Evolutionary conservation across 2,113 vertebrate genomes (phyloP).

Genomic region (Planiliza haematocheilus): DNA sequence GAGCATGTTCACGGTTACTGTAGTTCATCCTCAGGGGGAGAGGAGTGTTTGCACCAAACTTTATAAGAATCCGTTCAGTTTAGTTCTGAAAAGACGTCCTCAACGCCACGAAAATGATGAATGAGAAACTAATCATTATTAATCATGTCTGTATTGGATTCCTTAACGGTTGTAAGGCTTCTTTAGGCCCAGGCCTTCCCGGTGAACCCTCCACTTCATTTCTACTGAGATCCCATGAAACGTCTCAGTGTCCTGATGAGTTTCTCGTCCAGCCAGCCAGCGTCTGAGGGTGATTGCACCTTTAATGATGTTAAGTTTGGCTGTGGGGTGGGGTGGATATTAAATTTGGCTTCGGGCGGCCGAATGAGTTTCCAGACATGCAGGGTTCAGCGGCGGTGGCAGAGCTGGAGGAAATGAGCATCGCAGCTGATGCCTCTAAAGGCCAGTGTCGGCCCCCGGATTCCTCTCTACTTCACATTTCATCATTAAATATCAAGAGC

Average conservation of each 20-base stretch:
- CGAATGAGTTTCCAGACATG: constrained; percentile 17
- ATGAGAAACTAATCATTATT: not conserved
- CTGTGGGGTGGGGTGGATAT: constrained; percentile 2
- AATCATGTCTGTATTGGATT: too few species aligned
- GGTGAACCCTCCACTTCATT: constrained; percentile 1
- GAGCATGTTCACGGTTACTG: too few species aligned
- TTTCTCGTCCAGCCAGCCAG: not conserved
- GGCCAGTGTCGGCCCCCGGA: not conserved
- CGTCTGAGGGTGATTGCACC: constrained; percentile 30
- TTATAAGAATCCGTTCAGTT: too few species aligned
- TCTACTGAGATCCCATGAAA: constrained; percentile 10
- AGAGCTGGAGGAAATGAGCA: constrained; percentile 30
- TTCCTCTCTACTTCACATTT: not conserved
- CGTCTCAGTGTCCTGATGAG: constrained; percentile 1
- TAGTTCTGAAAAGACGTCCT: too few species aligned
- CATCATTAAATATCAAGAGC: constrained; percentile 22
- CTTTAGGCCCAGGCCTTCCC: not conserved
- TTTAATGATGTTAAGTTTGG: constrained; percentile 44
- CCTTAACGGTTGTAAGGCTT: not conserved
- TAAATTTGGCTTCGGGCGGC: constrained; percentile 31
- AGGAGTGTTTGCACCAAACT: too few species aligned
- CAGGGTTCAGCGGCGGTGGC: not conserved
- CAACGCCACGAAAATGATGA: too few species aligned
- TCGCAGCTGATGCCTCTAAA: constrained; percentile 23
- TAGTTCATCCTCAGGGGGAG: too few species aligned